Conservation (phyloP, 2,113 vertebrate species). For the Gallinago undulata region DNA sequence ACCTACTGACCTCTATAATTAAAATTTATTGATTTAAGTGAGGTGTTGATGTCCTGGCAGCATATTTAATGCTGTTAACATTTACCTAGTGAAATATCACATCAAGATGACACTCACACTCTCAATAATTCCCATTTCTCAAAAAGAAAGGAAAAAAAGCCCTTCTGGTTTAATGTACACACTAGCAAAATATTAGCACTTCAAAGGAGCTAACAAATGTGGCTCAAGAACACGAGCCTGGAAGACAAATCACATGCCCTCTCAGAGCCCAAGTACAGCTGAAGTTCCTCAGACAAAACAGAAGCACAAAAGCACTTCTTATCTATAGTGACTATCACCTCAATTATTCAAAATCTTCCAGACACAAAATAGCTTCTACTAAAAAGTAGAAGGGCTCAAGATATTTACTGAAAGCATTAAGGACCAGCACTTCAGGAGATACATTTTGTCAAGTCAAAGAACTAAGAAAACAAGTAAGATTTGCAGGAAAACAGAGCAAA, state of each 20-base stretch:
- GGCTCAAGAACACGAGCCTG: background rate
- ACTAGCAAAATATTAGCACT: background rate
- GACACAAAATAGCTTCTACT: background rate
- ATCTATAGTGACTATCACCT: background rate
- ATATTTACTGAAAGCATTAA: background rate
- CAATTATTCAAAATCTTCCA: background rate
- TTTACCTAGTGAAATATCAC: constrained; percentile 11
- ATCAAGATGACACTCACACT: constrained; percentile 15
- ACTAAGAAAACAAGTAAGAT: background rate
- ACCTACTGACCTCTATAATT: constrained; percentile 27
- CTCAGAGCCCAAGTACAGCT: background rate
- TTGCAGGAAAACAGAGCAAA: background rate
- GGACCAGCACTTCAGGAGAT: background rate
- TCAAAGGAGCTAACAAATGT: background rate
- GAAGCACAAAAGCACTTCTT: background rate
- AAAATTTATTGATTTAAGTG: constrained; percentile 44
- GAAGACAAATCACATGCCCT: background rate
- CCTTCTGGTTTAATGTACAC: background rate
- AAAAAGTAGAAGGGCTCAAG: background rate
- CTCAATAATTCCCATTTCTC: background rate
- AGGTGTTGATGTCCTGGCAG: constrained; percentile 13
- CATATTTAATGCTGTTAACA: background rate
- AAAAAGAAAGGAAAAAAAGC: background rate
- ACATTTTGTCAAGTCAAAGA: background rate
- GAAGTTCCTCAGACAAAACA: background rate